Evolutionary conservation across 2,888 invertebrate species (phyloP).

Genomic region (Hedychridium roseum): DNA sequence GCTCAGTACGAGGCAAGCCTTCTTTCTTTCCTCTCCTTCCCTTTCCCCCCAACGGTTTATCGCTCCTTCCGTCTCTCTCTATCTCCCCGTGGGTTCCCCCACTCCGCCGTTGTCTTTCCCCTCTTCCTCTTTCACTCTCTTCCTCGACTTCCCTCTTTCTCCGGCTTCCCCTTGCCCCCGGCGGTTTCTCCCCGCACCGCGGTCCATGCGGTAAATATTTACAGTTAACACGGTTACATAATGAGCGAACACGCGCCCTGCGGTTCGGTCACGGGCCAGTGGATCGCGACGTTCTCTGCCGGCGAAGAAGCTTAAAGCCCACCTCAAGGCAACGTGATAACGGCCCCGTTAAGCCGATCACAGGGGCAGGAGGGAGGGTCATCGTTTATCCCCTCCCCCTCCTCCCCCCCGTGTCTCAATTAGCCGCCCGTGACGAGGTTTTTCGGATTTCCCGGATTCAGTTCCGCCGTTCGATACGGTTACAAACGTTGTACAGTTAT

Average conservation of each 20-base stretch:
- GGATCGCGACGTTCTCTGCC: constrained; percentile 18
- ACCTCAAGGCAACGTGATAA: constrained; percentile 33
- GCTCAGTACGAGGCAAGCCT: too few relatives aligned
- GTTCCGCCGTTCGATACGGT: constrained; percentile 4
- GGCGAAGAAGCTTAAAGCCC: constrained; percentile 10
- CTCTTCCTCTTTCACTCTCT: constrained; percentile 3
- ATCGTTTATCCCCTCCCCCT: too few relatives aligned
- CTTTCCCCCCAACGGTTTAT: too few relatives aligned
- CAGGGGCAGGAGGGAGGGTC: too few relatives aligned
- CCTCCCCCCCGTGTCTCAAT: constrained; percentile 24
- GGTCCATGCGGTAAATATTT: constrained; percentile 55
- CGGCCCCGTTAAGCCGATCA: constrained; percentile 40
- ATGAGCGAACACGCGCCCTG: constrained; percentile 35
- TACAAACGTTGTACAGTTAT: constrained; percentile 6
- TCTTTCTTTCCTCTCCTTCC: too few relatives aligned
- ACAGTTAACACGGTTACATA: constrained; percentile 59
- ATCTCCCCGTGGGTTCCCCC: too few relatives aligned
- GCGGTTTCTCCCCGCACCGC: constrained; percentile 13
- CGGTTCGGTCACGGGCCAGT: constrained; percentile 25
- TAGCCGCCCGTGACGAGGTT: constrained; percentile 2
- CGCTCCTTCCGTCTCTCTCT: too few relatives aligned
- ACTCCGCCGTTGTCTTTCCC: too few relatives aligned
- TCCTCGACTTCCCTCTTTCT: background rate
- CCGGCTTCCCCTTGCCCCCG: constrained; percentile 14
- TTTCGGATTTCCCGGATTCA: background rate